Evolutionary conservation across 2,797 vertebrate genomes (phyloP), one percentile per base, ranked within the genome.

Genomic region (Chelon labrosus): DNA sequence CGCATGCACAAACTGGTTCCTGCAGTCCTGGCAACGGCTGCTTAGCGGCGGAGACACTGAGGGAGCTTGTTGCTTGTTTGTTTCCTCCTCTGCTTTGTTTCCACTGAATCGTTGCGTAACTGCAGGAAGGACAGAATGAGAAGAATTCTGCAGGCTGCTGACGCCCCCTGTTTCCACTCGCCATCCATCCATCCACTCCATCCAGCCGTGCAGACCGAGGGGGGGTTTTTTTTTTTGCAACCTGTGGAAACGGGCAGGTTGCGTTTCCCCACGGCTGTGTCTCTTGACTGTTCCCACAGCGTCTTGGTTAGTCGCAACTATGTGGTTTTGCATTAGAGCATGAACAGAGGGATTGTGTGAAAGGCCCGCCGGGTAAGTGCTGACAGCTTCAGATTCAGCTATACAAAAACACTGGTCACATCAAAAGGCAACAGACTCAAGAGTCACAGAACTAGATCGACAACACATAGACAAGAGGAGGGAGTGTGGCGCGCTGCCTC

Each of bases 41-140:
- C 84, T 65, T 70, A 70, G 87, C 85, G 91, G 83, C 71, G 0
- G 27, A 79, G 70, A 76, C 82, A 78, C 77, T 50, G 81, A 75
- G 76, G 78, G 76, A 83, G 83, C 83, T 81, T 82, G 85, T 89
- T 88, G 84, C 82, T 77, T 86, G 81, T 91, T 90, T 88, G 70
- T 83, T 85, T 90, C 78, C 70, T 85, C 54, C 61, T 77, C 72
- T 71, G 65, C 80, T 91, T 87, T 84, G 88, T 92, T 88, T 85
- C 88, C 80, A 75, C 25, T 65, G 73, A 63, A 83, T 65, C 31
- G 1, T 93, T 94, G 91, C 39, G 65, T 87, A 92, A 94, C 78
- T 22, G 19, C 69, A 58, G 65, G 47, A 65, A 58, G 14, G 50
- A 70, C 56, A 68, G 71, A 66, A 14, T 37, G 27, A 62, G 51